These are phyloP conservation scores for Drosophila nigrodunni DNA, from an alignment of 1,140 invertebrate genomes.

Conservation along the genomic window DNA sequence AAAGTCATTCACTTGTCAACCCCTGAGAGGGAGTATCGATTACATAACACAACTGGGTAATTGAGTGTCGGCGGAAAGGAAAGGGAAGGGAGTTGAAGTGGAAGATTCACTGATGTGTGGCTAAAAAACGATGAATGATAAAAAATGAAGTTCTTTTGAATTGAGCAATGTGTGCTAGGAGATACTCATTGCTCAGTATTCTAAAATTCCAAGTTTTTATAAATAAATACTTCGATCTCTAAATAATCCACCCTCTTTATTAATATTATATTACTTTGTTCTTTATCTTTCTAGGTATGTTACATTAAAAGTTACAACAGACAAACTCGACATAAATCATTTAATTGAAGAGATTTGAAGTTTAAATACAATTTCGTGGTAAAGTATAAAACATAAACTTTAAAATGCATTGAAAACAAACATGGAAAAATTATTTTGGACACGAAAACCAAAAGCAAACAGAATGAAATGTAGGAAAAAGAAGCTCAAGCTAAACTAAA, in stretches of 20 bases:
- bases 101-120: conserved; percentile 31
- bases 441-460: conserved; percentile 33
- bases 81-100: neutral
- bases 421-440: conserved; percentile 30
- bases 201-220: too few relatives aligned
- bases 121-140: conserved; percentile 39
- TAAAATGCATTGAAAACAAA: conserved; percentile 73
- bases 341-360: conserved; percentile 10
- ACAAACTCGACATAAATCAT: conserved; percentile 3
- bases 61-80: conserved; percentile 24
- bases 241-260: neutral
- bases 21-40: conserved; percentile 57
- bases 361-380: conserved; percentile 3
- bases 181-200: too few relatives aligned
- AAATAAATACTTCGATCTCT: too few relatives aligned
- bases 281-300: conserved; percentile 57
- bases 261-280: conserved; percentile 1
- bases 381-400: conserved; percentile 53
- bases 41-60: conserved; percentile 52
- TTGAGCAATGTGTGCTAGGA: neutral
- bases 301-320: neutral
- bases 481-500: conserved; percentile 16
- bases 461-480: conserved; percentile 8
- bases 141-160: conserved; percentile 15
- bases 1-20: conserved; percentile 44